Percentiles rank a stretch among this genome's conserved stretches.
Conservation (phyloP, 1,140 invertebrate genomes). For the Plodia interpunctella region DNA sequence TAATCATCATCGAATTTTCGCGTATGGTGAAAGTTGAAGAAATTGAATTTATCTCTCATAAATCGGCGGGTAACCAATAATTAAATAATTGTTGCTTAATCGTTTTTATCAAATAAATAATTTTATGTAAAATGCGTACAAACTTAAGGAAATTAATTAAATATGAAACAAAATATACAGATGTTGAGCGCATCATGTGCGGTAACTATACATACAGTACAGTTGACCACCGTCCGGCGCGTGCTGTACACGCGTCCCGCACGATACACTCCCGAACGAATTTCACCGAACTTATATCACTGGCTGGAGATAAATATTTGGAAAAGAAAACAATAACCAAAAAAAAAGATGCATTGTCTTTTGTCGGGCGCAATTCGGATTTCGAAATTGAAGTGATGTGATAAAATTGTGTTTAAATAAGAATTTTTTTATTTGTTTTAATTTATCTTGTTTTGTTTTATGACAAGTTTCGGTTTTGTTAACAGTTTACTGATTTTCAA, state of each 20-base stretch:
- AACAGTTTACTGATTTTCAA: conserved; percentile 13
- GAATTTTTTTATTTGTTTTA: background rate
- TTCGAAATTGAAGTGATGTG: conserved; percentile 44
- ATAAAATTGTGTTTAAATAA: conserved; percentile 10
- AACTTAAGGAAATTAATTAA: background rate
- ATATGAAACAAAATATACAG: background rate
- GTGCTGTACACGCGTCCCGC: conserved; percentile 41
- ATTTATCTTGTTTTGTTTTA: conserved; percentile 6
- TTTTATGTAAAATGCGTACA: background rate
- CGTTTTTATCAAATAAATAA: background rate
- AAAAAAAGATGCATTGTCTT: conserved; percentile 40
- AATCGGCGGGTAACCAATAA: background rate
- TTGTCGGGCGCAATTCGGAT: conserved; percentile 42
- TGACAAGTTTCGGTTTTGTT: conserved; percentile 13
- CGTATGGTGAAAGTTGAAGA: conserved; percentile 8
- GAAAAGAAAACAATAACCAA: background rate
- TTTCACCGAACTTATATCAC: background rate
- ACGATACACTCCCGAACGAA: conserved; percentile 22
- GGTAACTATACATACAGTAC: conserved; percentile 18
- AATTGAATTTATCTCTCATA: background rate
- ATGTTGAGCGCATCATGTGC: conserved; percentile 12
- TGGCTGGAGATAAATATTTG: conserved; percentile 30
- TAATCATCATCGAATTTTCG: conserved; percentile 10
- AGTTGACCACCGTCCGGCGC: conserved; percentile 70
- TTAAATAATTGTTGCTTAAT: background rate